Evolutionary conservation across 2,113 vertebrate species (phyloP).

Genomic region (Psittacus erithacus): DNA sequence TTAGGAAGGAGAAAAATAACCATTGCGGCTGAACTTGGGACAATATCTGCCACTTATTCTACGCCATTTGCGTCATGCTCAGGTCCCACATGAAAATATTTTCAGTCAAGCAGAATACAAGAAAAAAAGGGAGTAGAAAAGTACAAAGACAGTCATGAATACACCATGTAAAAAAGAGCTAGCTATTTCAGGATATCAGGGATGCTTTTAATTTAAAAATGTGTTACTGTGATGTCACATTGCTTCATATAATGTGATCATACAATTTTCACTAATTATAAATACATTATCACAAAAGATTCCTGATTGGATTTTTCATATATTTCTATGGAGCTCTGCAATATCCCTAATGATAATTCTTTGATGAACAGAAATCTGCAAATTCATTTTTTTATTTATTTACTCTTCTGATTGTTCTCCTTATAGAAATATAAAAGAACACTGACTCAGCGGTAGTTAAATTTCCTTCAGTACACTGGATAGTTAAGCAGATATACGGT

Average conservation of each 20-base stretch:
- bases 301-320: conserved; percentile 31
- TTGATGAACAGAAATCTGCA: neutral
- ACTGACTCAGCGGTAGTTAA: conserved; percentile 1
- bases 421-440: conserved; percentile 10
- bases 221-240: neutral
- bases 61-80: neutral
- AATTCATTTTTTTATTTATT: conserved; percentile 28
- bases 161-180: neutral
- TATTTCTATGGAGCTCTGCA: neutral
- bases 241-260: neutral
- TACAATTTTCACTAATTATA: conserved; percentile 50
- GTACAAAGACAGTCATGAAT: neutral
- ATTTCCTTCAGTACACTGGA: neutral
- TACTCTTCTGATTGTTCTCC: conserved; percentile 24
- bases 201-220: conserved; percentile 18
- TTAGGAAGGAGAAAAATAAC: neutral
- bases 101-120: neutral
- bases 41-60: neutral
- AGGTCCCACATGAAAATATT: neutral
- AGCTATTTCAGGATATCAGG: neutral
- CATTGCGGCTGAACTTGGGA: neutral
- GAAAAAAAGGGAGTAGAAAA: neutral
- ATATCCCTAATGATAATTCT: neutral
- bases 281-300: neutral
- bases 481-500: neutral